Conservation (phyloP, 2,797 vertebrate genomes). For the Melanotaenia parkinsoni region DNA sequence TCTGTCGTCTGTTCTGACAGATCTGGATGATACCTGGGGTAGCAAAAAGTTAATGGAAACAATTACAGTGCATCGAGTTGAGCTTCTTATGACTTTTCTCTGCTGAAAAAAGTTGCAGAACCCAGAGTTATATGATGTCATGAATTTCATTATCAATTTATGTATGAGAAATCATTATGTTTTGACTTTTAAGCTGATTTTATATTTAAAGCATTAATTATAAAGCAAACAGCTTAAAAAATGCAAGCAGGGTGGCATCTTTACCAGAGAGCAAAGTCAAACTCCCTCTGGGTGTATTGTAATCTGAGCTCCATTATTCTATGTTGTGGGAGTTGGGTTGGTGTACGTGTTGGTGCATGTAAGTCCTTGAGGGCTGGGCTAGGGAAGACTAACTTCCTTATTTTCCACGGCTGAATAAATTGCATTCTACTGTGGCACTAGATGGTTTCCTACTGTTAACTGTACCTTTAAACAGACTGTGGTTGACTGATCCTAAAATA, state of each 20-base stretch:
- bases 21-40: not conserved
- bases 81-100: not conserved
- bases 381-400: not conserved
- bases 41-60: constrained; percentile 3
- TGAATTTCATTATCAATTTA: not conserved
- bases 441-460: not conserved
- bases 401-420: not conserved
- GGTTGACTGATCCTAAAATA: not conserved
- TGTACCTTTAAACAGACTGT: not conserved
- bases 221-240: not conserved
- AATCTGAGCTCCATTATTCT: not conserved
- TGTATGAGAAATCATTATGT: not conserved
- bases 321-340: not conserved
- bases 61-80: not conserved
- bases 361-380: not conserved
- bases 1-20: not conserved
- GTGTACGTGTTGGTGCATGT: not conserved
- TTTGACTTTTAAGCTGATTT: not conserved
- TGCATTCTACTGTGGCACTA: not conserved
- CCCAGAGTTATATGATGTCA: not conserved
- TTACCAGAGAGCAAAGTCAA: not conserved
- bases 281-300: not conserved
- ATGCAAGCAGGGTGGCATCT: not conserved
- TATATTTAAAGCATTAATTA: not conserved
- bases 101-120: not conserved